Conservation (phyloP, 1,140 invertebrate genomes). For the Harpegnathos saltator region DNA sequence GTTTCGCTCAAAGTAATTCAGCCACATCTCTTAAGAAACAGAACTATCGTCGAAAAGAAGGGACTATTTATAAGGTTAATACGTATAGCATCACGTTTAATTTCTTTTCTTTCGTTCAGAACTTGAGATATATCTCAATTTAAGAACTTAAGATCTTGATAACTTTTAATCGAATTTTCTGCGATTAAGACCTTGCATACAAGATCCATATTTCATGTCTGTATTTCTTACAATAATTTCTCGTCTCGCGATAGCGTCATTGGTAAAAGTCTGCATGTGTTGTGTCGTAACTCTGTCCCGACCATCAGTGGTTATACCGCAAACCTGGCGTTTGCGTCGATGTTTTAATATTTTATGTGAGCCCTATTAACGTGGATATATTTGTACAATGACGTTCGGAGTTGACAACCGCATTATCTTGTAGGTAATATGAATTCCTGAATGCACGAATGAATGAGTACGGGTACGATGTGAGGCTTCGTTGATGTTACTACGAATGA, state of each 20-base stretch:
- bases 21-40: neutral
- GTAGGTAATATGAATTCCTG: constrained; percentile 4
- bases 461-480: neutral
- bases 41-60: neutral
- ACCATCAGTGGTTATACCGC: neutral
- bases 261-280: constrained; percentile 9
- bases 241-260: neutral
- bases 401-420: constrained; percentile 8
- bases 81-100: neutral
- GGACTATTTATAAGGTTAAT: constrained; percentile 7
- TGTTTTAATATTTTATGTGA: constrained; percentile 36
- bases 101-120: neutral
- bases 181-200: neutral
- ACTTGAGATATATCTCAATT: constrained; percentile 17
- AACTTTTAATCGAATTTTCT: neutral
- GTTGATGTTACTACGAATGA: constrained; percentile 22
- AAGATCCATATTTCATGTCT: neutral
- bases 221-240: neutral
- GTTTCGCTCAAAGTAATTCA: neutral
- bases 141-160: no score
- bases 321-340: neutral
- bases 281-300: neutral
- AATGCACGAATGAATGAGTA: neutral
- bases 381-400: constrained; percentile 11
- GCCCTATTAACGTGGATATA: constrained; percentile 12